Conservation (phyloP, 1,140 invertebrate genomes). For the Conus ventricosus region DNA sequence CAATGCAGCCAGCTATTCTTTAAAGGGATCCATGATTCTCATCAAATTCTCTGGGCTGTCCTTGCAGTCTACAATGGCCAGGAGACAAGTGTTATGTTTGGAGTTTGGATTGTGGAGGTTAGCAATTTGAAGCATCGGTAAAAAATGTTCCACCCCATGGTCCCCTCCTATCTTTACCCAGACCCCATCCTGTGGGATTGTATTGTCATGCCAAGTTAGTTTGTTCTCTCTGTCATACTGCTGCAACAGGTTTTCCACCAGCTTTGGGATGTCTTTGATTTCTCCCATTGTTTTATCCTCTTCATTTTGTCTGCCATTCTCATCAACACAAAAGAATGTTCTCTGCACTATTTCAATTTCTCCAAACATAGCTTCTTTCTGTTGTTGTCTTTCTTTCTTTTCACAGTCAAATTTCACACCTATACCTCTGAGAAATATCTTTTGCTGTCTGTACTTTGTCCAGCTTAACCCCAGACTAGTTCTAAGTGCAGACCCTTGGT, state of each 20-base stretch:
- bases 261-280: not conserved
- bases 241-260: not conserved
- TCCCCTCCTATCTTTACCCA: not conserved
- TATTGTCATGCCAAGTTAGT: not conserved
- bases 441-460: no score
- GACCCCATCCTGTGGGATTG: no score
- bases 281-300: not conserved
- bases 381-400: not conserved
- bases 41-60: not conserved
- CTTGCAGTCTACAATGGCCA: not conserved
- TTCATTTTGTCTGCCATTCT: no score
- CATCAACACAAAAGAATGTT: no score
- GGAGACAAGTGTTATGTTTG: not conserved
- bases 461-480: no score
- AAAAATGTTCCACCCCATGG: not conserved
- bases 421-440: no score
- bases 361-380: not conserved
- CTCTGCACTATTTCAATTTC: no score
- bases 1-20: no score
- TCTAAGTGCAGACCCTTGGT: no score
- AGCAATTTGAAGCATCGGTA: not conserved
- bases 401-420: not conserved
- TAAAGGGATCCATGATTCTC: no score
- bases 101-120: not conserved
- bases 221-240: not conserved